Percentiles rank a stretch among this genome's conserved stretches.
phyloP scores from a whole-genome alignment of 1,140 invertebrate genomes.

The Potamilus streckersoni region DNA sequence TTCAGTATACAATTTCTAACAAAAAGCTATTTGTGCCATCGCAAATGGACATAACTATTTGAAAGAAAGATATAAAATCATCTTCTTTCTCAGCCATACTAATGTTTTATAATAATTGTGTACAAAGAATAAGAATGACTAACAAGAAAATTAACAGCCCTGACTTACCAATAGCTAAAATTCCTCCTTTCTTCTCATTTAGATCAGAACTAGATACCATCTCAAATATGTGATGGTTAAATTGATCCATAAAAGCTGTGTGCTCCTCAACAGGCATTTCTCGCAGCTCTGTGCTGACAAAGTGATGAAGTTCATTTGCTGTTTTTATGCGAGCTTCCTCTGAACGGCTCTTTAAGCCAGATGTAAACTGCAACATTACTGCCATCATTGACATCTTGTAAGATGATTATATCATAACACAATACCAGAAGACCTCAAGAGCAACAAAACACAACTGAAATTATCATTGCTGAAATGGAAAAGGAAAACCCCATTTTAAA shows the following conservation, averaged over 20 bases:
- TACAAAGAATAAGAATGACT: too few relatives aligned
- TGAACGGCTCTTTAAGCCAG: conserved; percentile 88
- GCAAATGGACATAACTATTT: too few relatives aligned
- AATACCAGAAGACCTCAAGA: too few relatives aligned
- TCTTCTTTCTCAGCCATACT: too few relatives aligned
- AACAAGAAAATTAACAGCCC: not conserved
- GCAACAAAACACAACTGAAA: not conserved
- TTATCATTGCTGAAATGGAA: not conserved
- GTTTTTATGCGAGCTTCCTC: conserved; percentile 87
- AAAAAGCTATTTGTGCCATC: too few relatives aligned
- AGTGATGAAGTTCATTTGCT: conserved; percentile 87
- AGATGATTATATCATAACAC: too few relatives aligned
- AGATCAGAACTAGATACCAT: conserved; percentile 94
- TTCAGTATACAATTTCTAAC: too few relatives aligned
- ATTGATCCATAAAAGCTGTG: conserved; percentile 91
- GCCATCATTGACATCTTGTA: conserved; percentile 33
- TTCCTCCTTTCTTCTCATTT: conserved; percentile 95
- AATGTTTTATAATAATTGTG: too few relatives aligned
- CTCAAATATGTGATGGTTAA: conserved; percentile 95
- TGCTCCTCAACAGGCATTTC: conserved; percentile 90
- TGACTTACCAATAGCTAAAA: conserved; percentile 87
- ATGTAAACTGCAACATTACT: conserved; percentile 75
- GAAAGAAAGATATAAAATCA: too few relatives aligned
- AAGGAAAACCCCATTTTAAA: too few relatives aligned
- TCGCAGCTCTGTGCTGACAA: conserved; percentile 91